phyloP scores from a whole-genome alignment of 92 coral and sea anemone species.

The Isaurus tuberculatus region DNA sequence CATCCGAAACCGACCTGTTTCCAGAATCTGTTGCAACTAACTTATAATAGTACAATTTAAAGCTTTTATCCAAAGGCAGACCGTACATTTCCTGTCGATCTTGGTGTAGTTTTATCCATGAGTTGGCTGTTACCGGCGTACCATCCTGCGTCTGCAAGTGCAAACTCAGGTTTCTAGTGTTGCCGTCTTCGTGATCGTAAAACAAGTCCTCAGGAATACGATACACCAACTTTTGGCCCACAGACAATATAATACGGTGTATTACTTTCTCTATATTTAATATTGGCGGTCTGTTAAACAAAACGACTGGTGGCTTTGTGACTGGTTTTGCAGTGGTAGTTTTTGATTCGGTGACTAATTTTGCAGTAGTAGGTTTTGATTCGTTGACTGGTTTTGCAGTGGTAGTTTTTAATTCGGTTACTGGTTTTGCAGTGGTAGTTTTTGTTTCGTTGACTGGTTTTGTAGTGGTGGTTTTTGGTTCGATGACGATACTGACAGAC shows the following conservation, averaged over 20 bases:
- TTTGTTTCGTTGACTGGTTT: constrained; percentile 16
- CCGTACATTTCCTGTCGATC: constrained; percentile 60
- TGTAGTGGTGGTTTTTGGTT: not conserved
- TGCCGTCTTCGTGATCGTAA: constrained; percentile 80
- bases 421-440: constrained; percentile 7
- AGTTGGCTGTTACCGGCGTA: constrained; percentile 57
- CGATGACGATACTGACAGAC: not conserved
- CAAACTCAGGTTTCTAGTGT: constrained; percentile 76
- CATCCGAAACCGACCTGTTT: constrained; percentile 63
- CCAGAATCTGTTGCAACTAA: constrained; percentile 80
- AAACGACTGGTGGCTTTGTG: constrained; percentile 2
- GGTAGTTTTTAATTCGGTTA: not conserved
- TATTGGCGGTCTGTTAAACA: constrained; percentile 55
- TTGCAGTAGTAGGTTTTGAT: not conserved
- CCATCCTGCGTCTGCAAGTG: constrained; percentile 66
- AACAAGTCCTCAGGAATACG: constrained; percentile 76
- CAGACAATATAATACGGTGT: constrained; percentile 60
- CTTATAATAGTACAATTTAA: constrained; percentile 43
- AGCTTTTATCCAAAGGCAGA: constrained; percentile 19
- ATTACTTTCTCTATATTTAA: constrained; percentile 50
- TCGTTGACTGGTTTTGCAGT: constrained; percentile 16
- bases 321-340: constrained; percentile 4
- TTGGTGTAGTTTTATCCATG: constrained; percentile 81
- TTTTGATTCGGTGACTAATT: no score
- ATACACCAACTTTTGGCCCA: constrained; percentile 70